phyloP scores from a whole-genome alignment of 2,888 invertebrate genomes.

The Brachypalpus laphriformis region DNA sequence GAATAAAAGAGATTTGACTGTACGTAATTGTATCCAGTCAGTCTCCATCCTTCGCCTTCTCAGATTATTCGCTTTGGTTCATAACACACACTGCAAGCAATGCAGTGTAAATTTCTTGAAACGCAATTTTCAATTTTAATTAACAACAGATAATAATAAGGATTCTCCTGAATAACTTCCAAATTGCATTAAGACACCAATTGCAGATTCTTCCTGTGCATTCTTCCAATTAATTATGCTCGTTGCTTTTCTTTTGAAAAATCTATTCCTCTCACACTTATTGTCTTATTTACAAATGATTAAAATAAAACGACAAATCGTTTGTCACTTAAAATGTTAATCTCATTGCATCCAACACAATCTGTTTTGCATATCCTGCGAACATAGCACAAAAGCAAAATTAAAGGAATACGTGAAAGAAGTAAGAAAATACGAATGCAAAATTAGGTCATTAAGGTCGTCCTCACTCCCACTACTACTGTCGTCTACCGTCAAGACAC shows the following conservation, averaged over 20 bases:
- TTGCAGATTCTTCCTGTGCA: background rate
- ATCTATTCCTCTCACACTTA: background rate
- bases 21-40: too few relatives aligned
- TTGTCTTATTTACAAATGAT: background rate
- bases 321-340: too few relatives aligned
- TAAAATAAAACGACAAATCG: too few relatives aligned
- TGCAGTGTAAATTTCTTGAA: background rate
- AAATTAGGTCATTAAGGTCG: slow-evolving; percentile 52
- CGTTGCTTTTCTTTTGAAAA: background rate
- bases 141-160: background rate
- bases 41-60: too few relatives aligned
- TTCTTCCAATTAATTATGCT: background rate
- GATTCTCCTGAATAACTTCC: background rate
- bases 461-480: background rate
- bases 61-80: too few relatives aligned
- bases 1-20: too few relatives aligned
- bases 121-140: background rate
- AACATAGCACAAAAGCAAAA: background rate
- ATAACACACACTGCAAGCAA: background rate
- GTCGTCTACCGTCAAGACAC: background rate
- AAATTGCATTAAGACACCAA: background rate
- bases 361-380: slow-evolving; percentile 8
- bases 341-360: slow-evolving; percentile 2
- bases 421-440: slow-evolving; percentile 18
- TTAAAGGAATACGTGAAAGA: background rate